Base-by-base conservation (phyloP, 2,888 invertebrate species). In the Apodemia duryi region DNA sequence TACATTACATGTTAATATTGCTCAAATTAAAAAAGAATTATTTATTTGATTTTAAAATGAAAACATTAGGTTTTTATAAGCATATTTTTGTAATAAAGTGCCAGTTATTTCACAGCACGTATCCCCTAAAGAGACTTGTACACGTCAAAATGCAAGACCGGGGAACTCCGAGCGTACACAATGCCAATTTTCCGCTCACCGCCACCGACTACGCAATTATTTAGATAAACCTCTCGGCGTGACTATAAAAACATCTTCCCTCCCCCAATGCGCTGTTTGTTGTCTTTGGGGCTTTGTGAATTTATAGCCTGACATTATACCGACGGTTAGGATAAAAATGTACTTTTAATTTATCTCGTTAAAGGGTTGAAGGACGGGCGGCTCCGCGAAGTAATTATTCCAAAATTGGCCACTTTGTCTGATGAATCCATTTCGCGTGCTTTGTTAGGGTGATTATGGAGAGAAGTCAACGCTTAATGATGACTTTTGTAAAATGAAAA, bases 261-360 rank as follows among this genome's bases (percentile, higher is more conserved):
- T 82, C 83, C 83, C 84, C 84, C 82, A 79, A 77, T 76, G 71
- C 83, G 78, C 78, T 80, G 86, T 82, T 88, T 88, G 90, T 89
- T 89, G 91, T 91, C 91, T 91, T 91, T 91, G 84, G 91, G 90
- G 91, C 87, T 89, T 88, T 85, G 84, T 79, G 78, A 90, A 91
- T 91, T 91, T 91, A 91, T 91, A 79, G 87, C 86, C 77, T 74
- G 73, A 79, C 86, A 88, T 91, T 91, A 91, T 78, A 78, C 83
- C 81, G 81, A 82, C 84, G 87, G 90, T 91, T 89, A 84, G 85
- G 85, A 91, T 75, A 91, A 91, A 91, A 91, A 91, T 90, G 87
- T 90, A 89, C 91, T 91, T 91, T 91, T 91, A 91, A 91, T 91
- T 91, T 91, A 90, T 91, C 91, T 91, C 89, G 90, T 91, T 91